Evolutionary conservation across 2,797 vertebrate genomes (phyloP).

Genomic region (Chaunax sp.): DNA sequence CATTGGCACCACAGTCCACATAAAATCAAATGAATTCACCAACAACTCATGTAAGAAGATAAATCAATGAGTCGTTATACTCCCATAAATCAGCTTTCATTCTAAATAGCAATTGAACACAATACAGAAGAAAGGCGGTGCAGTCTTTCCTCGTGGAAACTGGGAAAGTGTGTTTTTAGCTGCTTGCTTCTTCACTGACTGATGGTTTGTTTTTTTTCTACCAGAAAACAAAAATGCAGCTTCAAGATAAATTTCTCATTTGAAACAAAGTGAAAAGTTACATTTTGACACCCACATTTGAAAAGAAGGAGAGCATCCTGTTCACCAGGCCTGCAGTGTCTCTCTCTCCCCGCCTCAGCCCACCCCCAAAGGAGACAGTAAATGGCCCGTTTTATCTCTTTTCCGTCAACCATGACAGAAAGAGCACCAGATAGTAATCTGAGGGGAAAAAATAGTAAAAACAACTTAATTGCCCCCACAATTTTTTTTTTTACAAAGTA

Average conservation of each 20-base stretch:
- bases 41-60: constrained; percentile 51
- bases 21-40: constrained; percentile 43
- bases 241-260: background rate
- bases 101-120: constrained; percentile 41
- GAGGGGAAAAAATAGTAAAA: constrained; percentile 49
- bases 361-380: constrained; percentile 74
- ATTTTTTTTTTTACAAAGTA: constrained; percentile 81
- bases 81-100: constrained; percentile 22
- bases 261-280: background rate
- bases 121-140: constrained; percentile 24
- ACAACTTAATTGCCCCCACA: constrained; percentile 85
- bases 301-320: constrained; percentile 37
- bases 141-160: background rate
- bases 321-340: constrained; percentile 28
- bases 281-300: background rate
- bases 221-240: background rate
- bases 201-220: background rate
- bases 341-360: constrained; percentile 41
- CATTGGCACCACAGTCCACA: constrained; percentile 31
- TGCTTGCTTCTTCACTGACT: background rate
- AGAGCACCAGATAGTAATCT: constrained; percentile 78
- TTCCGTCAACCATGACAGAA: constrained; percentile 81
- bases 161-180: constrained; percentile 5
- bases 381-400: constrained; percentile 84
- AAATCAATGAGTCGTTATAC: constrained; percentile 32